phyloP scores from a whole-genome alignment of 1,140 invertebrate genomes.

The Piezodorus guildinii region DNA sequence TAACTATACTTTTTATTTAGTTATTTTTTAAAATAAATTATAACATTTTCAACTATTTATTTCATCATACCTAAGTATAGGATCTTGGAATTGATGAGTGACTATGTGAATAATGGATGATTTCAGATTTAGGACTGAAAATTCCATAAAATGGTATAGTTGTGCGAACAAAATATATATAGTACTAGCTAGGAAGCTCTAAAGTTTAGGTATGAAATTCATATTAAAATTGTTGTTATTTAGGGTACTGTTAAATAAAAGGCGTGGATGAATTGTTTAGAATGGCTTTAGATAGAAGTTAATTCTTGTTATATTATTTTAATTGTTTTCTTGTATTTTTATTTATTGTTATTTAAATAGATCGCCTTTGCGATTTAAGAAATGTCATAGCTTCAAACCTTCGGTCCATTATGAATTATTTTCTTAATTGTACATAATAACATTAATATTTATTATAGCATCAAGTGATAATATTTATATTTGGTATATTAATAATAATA shows the following conservation, averaged over 20 bases:
- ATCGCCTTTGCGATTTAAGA: conserved; percentile 6
- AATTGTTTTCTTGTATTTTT: not conserved
- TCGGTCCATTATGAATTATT: conserved; percentile 7
- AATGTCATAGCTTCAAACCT: conserved; percentile 1
- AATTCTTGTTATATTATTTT: conserved; percentile 10
- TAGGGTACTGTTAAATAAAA: conserved; percentile 15
- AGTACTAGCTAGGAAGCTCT: conserved; percentile 16
- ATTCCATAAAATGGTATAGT: not conserved
- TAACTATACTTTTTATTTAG: not conserved
- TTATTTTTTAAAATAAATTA: not conserved
- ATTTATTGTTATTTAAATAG: not conserved
- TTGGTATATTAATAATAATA: not conserved
- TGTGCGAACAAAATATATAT: conserved; percentile 7
- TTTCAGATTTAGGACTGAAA: not conserved
- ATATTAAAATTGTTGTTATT: conserved; percentile 13
- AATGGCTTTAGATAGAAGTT: conserved; percentile 12
- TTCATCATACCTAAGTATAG: conserved; percentile 7
- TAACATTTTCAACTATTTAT: not conserved
- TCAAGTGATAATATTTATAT: conserved; percentile 15
- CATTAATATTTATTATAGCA: conserved; percentile 1
- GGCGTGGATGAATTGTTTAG: conserved; percentile 12
- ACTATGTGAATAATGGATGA: not conserved
- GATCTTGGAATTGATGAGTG: not conserved
- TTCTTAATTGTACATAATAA: conserved; percentile 11
- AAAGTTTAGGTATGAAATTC: conserved; percentile 14